phyloP scores from a whole-genome alignment of 1,140 invertebrate species.

The Idris sp. region DNA sequence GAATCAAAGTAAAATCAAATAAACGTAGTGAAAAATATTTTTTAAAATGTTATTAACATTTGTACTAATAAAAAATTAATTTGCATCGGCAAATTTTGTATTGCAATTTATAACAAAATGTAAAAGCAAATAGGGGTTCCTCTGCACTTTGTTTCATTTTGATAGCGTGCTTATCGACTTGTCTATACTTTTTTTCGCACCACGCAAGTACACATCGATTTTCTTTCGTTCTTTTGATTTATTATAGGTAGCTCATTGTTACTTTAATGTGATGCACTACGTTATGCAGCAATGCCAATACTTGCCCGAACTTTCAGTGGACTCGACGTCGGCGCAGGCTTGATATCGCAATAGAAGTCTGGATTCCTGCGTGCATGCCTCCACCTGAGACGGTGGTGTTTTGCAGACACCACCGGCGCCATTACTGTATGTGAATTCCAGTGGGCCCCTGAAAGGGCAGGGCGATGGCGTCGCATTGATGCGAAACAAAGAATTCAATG shows the following conservation, averaged over 20 bases:
- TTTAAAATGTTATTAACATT: too few species aligned
- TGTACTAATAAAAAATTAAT: too few species aligned
- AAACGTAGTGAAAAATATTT: too few species aligned
- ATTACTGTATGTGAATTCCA: slow-evolving; percentile 82
- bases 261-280: slow-evolving; percentile 32
- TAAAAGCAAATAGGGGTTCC: too few species aligned
- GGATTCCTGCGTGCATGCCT: slow-evolving; percentile 90
- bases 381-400: slow-evolving; percentile 86
- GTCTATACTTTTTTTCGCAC: too few species aligned
- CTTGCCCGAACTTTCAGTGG: slow-evolving; percentile 84
- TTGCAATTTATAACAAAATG: too few species aligned
- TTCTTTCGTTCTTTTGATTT: slow-evolving; percentile 35
- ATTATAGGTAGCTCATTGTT: slow-evolving; percentile 43
- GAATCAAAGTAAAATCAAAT: too few species aligned
- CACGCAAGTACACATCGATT: slow-evolving; percentile 10
- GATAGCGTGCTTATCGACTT: too few species aligned
- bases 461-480: slow-evolving; percentile 78
- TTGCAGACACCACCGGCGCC: slow-evolving; percentile 85
- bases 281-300: slow-evolving; percentile 52
- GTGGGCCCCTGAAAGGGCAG: slow-evolving; percentile 79
- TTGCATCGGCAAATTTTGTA: too few species aligned
- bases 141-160: not conserved
- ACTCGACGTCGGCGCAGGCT: slow-evolving; percentile 89
- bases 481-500: slow-evolving; percentile 81
- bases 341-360: slow-evolving; percentile 88